Conservation (phyloP, 2,113 vertebrate genomes). For the Dasyornis broadbenti region DNA sequence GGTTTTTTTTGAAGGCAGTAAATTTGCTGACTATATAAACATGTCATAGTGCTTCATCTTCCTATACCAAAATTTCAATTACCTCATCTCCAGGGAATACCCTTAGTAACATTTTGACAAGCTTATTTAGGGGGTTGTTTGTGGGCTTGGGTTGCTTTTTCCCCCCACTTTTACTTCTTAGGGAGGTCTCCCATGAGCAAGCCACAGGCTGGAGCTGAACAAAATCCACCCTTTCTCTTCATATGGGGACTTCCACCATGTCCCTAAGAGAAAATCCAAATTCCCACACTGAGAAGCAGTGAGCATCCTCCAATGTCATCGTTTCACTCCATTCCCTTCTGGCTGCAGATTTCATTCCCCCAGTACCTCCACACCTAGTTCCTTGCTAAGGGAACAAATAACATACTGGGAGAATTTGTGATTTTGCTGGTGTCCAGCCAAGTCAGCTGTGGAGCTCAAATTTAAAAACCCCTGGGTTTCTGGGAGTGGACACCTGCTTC, state of each 20-base stretch:
- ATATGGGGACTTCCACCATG: not conserved
- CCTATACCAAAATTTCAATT: constrained; percentile 17
- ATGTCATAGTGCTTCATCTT: constrained; percentile 22
- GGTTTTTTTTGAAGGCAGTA: not conserved
- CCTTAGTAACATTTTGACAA: not conserved
- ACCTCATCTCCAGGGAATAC: constrained; percentile 31
- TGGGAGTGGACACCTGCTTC: not conserved
- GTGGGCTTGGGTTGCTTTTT: not conserved
- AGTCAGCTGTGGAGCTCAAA: not conserved
- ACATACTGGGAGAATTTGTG: not conserved
- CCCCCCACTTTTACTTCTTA: not conserved
- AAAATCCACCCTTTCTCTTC: not conserved
- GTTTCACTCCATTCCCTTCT: not conserved
- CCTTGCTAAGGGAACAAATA: not conserved
- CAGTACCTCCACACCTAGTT: not conserved
- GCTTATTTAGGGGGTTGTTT: not conserved
- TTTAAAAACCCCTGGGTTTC: not conserved
- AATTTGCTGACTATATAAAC: constrained; percentile 52
- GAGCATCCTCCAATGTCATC: not conserved
- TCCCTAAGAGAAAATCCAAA: not conserved
- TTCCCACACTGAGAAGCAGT: not conserved
- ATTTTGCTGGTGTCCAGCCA: not conserved
- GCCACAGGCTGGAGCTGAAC: not conserved
- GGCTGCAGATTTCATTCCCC: not conserved
- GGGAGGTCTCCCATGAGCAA: not conserved